These are phyloP conservation scores for Erithacus rubecula DNA, from an alignment of 2,797 vertebrate genomes.

Conservation along the genomic window DNA sequence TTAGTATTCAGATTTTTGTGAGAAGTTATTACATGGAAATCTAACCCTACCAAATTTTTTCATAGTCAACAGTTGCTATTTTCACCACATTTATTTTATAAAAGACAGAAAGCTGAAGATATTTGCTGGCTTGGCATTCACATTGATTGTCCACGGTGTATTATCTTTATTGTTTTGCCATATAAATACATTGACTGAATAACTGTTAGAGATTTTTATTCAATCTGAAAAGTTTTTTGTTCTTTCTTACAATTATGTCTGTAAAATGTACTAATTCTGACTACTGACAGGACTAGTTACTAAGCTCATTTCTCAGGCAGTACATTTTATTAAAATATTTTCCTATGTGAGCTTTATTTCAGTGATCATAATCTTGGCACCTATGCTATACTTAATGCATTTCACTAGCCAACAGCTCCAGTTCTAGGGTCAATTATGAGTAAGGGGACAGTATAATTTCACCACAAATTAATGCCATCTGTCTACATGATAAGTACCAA, in stretches of 20 bases:
- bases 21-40: background rate
- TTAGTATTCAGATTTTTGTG: background rate
- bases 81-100: background rate
- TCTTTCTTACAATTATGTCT: background rate
- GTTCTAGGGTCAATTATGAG: background rate
- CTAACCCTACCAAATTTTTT: background rate
- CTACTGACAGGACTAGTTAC: background rate
- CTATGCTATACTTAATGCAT: background rate
- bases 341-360: background rate
- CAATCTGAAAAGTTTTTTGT: background rate
- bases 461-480: conserved; percentile 27
- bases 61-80: background rate
- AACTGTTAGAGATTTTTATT: background rate
- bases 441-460: background rate
- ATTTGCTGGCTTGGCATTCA: background rate
- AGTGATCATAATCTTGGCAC: background rate
- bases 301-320: background rate
- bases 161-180: background rate
- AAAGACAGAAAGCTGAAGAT: background rate
- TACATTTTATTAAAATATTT: conserved; percentile 9
- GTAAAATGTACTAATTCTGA: background rate
- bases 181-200: background rate
- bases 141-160: background rate
- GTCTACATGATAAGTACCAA: background rate
- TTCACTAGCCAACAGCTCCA: background rate